phyloP scores from a whole-genome alignment of 2,113 vertebrate species.

The Myocastor coypus region DNA sequence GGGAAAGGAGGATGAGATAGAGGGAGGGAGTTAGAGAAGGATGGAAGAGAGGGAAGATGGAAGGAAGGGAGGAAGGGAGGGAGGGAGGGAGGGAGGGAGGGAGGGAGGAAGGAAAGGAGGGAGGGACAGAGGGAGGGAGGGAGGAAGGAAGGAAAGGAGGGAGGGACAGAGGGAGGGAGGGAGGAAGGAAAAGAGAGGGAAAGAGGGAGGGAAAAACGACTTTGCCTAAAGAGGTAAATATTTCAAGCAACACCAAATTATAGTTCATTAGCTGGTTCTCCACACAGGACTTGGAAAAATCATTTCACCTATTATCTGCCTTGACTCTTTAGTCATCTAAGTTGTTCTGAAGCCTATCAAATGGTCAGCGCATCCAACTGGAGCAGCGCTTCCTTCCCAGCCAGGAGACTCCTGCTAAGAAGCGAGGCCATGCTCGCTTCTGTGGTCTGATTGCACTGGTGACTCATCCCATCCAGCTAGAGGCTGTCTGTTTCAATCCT shows the following conservation, averaged over 20 bases:
- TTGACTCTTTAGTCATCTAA: conserved; percentile 18
- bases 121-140: neutral
- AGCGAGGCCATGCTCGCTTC: conserved; percentile 59
- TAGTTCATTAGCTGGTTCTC: neutral
- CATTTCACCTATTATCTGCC: conserved; percentile 47
- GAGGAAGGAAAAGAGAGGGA: neutral
- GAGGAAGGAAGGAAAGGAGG: too few species aligned
- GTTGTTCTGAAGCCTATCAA: conserved; percentile 60
- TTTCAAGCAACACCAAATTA: neutral
- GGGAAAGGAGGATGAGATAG: neutral
- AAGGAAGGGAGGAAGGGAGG: neutral
- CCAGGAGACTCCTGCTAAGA: conserved; percentile 46
- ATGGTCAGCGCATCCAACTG: conserved; percentile 56
- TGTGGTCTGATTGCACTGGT: conserved; percentile 64
- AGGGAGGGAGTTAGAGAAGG: neutral
- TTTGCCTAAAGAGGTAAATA: conserved; percentile 18
- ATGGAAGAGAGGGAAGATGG: neutral
- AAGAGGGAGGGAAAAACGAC: neutral
- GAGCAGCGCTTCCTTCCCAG: conserved; percentile 71
- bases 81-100: too few species aligned
- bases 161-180: neutral
- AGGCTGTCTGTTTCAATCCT: conserved; percentile 77
- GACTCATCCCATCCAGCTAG: conserved; percentile 76
- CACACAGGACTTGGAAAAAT: conserved; percentile 46
- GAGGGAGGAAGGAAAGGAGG: too few species aligned